Evolutionary conservation across 2,113 vertebrate genomes (phyloP).

Genomic region (Nothobranchius furzeri): DNA sequence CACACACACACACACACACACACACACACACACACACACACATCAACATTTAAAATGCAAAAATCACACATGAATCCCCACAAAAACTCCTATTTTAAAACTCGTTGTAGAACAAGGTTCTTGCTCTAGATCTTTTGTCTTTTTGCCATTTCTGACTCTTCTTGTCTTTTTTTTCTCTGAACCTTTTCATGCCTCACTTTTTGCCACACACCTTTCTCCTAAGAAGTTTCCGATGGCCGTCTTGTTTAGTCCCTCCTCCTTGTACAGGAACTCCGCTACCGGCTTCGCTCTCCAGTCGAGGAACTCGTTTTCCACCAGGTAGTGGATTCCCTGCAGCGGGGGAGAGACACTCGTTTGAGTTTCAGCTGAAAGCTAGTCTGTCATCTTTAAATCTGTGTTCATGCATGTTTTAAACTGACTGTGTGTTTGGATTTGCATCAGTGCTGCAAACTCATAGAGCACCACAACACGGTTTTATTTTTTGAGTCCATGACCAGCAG

Average conservation of each 20-base stretch:
- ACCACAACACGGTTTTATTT: slow-evolving; percentile 1
- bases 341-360: too few relatives aligned
- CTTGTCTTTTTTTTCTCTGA: too few relatives aligned
- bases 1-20: too few relatives aligned
- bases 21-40: too few relatives aligned
- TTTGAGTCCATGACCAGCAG: not conserved
- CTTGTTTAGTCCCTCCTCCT: slow-evolving; percentile 93
- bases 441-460: not conserved
- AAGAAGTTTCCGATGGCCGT: slow-evolving; percentile 91
- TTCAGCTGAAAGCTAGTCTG: too few relatives aligned
- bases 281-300: slow-evolving; percentile 79
- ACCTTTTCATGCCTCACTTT: too few relatives aligned
- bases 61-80: too few relatives aligned
- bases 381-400: not conserved
- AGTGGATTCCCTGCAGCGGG: slow-evolving; percentile 84
- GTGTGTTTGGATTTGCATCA: slow-evolving; percentile 1
- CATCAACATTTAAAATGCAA: too few relatives aligned
- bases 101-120: too few relatives aligned
- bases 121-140: too few relatives aligned
- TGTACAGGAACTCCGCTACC: slow-evolving; percentile 90
- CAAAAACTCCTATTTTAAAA: too few relatives aligned
- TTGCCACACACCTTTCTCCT: slow-evolving; percentile 84
- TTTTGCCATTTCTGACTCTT: too few relatives aligned
- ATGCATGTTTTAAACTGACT: not conserved
- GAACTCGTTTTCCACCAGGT: slow-evolving; percentile 82